Conservation (phyloP, 1,140 invertebrate genomes). For the Achroia grisella region DNA sequence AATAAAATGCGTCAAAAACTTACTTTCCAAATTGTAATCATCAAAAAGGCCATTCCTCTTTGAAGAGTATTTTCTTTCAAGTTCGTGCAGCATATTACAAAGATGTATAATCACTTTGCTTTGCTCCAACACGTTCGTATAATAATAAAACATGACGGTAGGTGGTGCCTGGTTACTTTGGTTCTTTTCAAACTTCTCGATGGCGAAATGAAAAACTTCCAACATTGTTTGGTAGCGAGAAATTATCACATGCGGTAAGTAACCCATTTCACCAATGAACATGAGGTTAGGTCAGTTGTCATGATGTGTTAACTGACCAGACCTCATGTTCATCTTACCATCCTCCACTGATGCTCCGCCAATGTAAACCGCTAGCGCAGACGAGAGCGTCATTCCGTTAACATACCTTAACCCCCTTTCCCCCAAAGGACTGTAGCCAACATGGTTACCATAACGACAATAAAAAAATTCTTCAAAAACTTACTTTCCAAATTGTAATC, state of each 20-base stretch:
- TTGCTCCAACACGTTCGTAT: conserved; percentile 21
- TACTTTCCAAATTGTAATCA: conserved; percentile 1
- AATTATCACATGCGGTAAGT: conserved; percentile 12
- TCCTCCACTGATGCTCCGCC: no score
- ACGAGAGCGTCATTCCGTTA: no score
- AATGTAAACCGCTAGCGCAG: no score
- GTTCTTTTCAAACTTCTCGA: not conserved
- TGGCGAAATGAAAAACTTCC: conserved; percentile 1
- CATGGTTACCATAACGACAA: no score
- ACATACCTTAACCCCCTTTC: no score
- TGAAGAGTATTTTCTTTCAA: conserved; percentile 18
- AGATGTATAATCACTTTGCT: conserved; percentile 15
- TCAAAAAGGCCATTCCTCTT: not conserved
- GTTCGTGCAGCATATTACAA: conserved; percentile 28
- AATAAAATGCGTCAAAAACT: no score
- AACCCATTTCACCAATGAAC: conserved; percentile 35
- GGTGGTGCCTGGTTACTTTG: not conserved
- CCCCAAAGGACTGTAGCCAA: no score
- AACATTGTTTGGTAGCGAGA: conserved; percentile 25
- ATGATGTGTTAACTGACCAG: no score
- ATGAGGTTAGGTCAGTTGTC: no score
- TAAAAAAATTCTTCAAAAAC: no score
- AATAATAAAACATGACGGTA: conserved; percentile 17
- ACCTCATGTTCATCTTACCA: no score
- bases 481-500: conserved; percentile 1